These are phyloP conservation scores for Protobothrops flavoviridis DNA, from an alignment of 2,113 vertebrate species.

Conservation along the genomic window DNA sequence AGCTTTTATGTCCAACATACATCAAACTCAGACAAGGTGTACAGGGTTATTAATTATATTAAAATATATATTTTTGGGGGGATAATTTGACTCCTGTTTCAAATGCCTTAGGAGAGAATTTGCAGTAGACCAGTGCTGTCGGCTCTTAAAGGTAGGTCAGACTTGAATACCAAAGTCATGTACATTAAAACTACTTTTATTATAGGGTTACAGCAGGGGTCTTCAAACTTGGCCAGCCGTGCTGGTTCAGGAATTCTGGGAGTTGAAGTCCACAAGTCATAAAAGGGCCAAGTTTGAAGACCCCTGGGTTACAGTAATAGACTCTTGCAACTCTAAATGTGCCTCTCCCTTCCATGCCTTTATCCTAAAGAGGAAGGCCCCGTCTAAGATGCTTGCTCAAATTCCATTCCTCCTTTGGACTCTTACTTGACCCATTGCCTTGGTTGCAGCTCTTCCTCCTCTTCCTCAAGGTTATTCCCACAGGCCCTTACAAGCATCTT, in stretches of 20 bases:
- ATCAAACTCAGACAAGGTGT: not conserved
- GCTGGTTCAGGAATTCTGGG: no score
- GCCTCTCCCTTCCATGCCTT: not conserved
- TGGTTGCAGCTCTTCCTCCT: not conserved
- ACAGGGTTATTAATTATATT: not conserved
- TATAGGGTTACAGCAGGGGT: not conserved
- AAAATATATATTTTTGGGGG: not conserved
- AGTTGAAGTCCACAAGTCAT: no score
- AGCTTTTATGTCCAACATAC: not conserved
- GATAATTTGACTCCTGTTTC: no score
- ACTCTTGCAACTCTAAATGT: not conserved
- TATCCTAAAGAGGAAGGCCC: not conserved
- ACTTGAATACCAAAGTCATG: not conserved
- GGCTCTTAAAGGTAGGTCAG: not conserved
- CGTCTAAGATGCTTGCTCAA: not conserved
- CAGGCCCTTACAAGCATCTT: not conserved
- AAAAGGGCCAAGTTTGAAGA: no score
- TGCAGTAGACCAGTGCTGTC: not conserved
- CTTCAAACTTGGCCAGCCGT: no score
- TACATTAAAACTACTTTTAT: not conserved
- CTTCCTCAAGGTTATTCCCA: not conserved
- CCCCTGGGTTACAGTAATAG: not conserved
- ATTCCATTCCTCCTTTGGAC: not conserved
- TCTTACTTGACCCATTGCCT: not conserved
- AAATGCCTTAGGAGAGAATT: not conserved